Evolutionary conservation across 2,888 invertebrate genomes (phyloP).

Genomic region (Ormia ochracea): DNA sequence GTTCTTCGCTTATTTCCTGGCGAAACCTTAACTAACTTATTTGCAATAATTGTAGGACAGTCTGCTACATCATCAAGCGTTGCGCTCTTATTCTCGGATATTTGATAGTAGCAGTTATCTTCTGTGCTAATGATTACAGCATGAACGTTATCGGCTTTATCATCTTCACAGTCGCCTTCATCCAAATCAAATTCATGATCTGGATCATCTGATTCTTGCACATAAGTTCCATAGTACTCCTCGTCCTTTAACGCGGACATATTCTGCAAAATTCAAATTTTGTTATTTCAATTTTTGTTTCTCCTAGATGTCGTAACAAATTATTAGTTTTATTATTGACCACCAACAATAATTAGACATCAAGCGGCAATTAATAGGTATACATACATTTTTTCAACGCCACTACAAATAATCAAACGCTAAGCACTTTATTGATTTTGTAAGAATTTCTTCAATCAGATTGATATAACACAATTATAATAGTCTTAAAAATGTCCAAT

Average conservation of each 20-base stretch:
- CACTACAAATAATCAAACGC: neutral
- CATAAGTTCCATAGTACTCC: slow-evolving; percentile 84
- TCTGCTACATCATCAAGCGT: slow-evolving; percentile 8
- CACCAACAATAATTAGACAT: slow-evolving; percentile 6
- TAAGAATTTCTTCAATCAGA: neutral
- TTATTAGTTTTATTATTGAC: neutral
- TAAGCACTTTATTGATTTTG: slow-evolving; percentile 3
- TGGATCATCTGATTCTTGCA: slow-evolving; percentile 89
- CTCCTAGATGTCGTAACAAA: slow-evolving; percentile 46
- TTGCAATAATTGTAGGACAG: neutral
- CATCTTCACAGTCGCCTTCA: slow-evolving; percentile 2
- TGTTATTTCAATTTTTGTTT: slow-evolving; percentile 24
- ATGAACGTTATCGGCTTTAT: slow-evolving; percentile 3
- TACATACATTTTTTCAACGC: slow-evolving; percentile 20
- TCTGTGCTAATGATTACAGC: slow-evolving; percentile 77
- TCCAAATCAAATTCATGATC: slow-evolving; percentile 77
- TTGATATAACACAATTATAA: neutral
- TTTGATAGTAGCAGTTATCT: slow-evolving; percentile 89
- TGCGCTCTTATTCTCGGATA: slow-evolving; percentile 79
- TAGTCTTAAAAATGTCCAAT: no score
- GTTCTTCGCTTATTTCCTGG: neutral
- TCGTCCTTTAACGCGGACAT: slow-evolving; percentile 54
- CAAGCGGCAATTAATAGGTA: slow-evolving; percentile 34
- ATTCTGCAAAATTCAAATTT: slow-evolving; percentile 22
- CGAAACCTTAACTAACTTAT: neutral